Base-by-base conservation (phyloP, 2,113 vertebrate genomes). In the Catharus fuscescens region DNA sequence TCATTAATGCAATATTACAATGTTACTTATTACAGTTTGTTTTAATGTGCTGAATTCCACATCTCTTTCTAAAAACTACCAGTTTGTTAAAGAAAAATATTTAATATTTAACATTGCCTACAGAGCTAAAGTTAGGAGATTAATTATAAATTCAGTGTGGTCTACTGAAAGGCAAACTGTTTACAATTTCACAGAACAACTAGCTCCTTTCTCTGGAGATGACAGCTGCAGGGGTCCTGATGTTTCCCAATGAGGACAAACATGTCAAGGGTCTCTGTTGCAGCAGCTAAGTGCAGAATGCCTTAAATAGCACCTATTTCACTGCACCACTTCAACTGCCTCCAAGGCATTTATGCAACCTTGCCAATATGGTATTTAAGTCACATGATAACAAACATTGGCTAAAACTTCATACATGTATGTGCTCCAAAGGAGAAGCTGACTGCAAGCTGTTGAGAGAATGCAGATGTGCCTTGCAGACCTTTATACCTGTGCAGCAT, bases 91-190 rank as follows among this genome's bases (percentile, higher is more conserved):
- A 84, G 73, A 66, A 82, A 90, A 96, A 80, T 42, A 12, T 44
- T 56, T 90, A 86, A 87, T 78, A 31, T 82, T 86, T 88, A 79
- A 59, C 11, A 52, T 44, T 53, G 20, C 32, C 24, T 67, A 67
- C n/a, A 92, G 71, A 94, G 91, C 42, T 93, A 64, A 95, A 97
- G 92, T 90, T 96, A 66, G 77, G 34, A 86, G 54, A 92, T 76
- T 21, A 96, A 94, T 94, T 89, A 47, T 81, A 87, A 88, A 74
- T 95, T 85, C 38, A 45, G 3, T 94, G 18, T 42, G 14, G 42
- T 64, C 62, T 69, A 67, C 70, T 96, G 86, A 95, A 96, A 94
- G 73, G 70, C 14, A 1, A 95, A 80, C 82, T 95, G 86, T 80
- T 92, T 60, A 76, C 8, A 14, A 61, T 89, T 60, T 93, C 54